Percentiles rank a stretch among this genome's conserved stretches.
Conservation (phyloP, 1,140 invertebrate genomes). For the Diabrotica virgifera region DNA sequence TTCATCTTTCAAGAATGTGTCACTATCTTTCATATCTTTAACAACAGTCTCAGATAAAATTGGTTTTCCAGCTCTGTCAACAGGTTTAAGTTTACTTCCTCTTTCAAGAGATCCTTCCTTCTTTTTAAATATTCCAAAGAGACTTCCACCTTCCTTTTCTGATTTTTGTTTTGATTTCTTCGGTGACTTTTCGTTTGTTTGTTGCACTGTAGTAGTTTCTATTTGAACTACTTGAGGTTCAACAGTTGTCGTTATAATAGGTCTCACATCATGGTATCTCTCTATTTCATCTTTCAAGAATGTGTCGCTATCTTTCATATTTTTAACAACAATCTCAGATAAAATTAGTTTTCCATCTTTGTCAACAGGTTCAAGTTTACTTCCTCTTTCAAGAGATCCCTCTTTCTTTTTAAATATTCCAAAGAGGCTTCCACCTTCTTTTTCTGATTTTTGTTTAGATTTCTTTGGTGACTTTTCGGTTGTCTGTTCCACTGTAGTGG, state of each 20-base stretch:
- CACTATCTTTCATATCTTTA: conserved; percentile 19
- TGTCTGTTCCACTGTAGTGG: background rate
- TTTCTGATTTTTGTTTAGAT: background rate
- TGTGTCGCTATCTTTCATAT: conserved; percentile 16
- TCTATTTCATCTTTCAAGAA: conserved; percentile 30
- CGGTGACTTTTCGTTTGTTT: background rate
- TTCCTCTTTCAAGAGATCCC: too few relatives aligned
- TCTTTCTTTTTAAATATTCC: too few relatives aligned
- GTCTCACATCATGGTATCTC: conserved; percentile 30
- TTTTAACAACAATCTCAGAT: conserved; percentile 12
- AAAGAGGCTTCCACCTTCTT: conserved; percentile 12
- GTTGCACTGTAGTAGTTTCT: background rate
- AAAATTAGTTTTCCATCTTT: conserved; percentile 7
- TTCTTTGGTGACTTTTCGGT: conserved; percentile 5
- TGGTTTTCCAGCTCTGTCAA: background rate
- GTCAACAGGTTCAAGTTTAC: background rate
- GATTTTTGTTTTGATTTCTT: conserved; percentile 12
- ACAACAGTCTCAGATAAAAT: conserved; percentile 13
- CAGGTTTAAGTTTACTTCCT: background rate
- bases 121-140: conserved; percentile 26
- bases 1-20: conserved; percentile 28
- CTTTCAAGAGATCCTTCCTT: conserved; percentile 10
- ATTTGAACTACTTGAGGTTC: background rate
- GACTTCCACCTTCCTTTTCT: conserved; percentile 3
- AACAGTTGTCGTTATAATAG: background rate